A percentile compares a stretch with the other conserved stretches of the same genome.
These are phyloP conservation scores for Irena cyanogastra DNA, from an alignment of 2,113 vertebrate genomes.

Conservation along the genomic window DNA sequence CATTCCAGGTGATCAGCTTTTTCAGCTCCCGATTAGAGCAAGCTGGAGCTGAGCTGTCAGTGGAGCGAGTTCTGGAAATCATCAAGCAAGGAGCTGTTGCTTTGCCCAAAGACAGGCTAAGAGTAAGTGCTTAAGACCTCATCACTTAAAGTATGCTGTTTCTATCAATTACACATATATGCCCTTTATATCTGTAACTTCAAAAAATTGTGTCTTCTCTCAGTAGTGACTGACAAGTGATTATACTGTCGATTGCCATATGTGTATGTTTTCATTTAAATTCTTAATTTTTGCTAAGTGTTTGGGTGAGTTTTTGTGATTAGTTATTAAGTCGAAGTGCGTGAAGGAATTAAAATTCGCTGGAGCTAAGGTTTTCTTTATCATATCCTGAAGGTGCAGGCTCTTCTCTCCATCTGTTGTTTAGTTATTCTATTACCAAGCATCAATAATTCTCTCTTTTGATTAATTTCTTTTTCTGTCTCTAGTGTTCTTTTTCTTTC, in stretches of 20 bases:
- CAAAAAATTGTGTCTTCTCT: not conserved
- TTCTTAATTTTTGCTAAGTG: not conserved
- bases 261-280: not conserved
- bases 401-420: not conserved
- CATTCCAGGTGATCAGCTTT: constrained; percentile 90
- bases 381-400: not conserved
- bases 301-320: not conserved
- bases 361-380: not conserved
- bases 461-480: not conserved
- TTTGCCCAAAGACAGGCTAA: constrained; percentile 91
- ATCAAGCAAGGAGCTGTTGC: constrained; percentile 96
- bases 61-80: constrained; percentile 94
- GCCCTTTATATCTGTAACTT: not conserved
- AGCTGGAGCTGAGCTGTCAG: constrained; percentile 91
- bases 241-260: not conserved
- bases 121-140: constrained; percentile 73
- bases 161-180: not conserved
- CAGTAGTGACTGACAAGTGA: not conserved
- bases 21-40: constrained; percentile 93
- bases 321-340: not conserved
- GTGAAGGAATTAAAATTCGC: not conserved
- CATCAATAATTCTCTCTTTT: not conserved
- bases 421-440: not conserved
- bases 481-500: not conserved
- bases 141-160: not conserved